These are phyloP conservation scores for Drosophila arawakana DNA, from an alignment of 1,140 invertebrate species.

Conservation along the genomic window DNA sequence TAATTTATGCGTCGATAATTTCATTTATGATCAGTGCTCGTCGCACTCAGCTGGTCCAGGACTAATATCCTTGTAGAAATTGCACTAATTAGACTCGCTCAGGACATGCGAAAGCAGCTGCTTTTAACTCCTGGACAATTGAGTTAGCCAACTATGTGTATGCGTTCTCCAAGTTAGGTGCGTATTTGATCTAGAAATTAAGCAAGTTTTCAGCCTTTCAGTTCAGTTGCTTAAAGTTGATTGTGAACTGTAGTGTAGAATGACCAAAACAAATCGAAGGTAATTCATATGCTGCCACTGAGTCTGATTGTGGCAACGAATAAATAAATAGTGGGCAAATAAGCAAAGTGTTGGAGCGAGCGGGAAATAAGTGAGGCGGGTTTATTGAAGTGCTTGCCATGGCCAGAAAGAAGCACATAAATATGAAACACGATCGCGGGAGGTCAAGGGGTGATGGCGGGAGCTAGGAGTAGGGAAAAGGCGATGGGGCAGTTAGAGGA, in stretches of 20 bases:
- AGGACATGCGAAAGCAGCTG: conserved; percentile 1
- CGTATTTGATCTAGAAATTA: not conserved
- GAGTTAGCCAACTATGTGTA: conserved; percentile 15
- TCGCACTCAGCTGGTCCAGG: conserved; percentile 1
- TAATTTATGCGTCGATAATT: conserved; percentile 63
- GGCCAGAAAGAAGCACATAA: conserved; percentile 49
- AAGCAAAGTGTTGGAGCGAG: conserved; percentile 63
- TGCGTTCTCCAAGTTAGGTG: not conserved
- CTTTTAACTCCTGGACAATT: conserved; percentile 17
- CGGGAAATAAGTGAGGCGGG: conserved; percentile 52
- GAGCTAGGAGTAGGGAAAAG: not conserved
- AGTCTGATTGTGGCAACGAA: conserved; percentile 36
- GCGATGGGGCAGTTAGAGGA: too few relatives aligned
- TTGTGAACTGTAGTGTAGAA: not conserved
- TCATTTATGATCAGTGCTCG: conserved; percentile 74
- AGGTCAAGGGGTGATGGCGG: conserved; percentile 17
- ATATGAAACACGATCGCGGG: conserved; percentile 68
- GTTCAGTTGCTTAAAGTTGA: not conserved
- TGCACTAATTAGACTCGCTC: conserved; percentile 31
- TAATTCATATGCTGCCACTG: conserved; percentile 34
- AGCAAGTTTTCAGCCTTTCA: not conserved
- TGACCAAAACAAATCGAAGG: conserved; percentile 35
- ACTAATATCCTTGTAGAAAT: conserved; percentile 6
- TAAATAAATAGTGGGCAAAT: conserved; percentile 56
- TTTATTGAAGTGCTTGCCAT: conserved; percentile 67